phyloP scores from a whole-genome alignment of 2,888 invertebrate genomes.

The Acleris emargana region DNA sequence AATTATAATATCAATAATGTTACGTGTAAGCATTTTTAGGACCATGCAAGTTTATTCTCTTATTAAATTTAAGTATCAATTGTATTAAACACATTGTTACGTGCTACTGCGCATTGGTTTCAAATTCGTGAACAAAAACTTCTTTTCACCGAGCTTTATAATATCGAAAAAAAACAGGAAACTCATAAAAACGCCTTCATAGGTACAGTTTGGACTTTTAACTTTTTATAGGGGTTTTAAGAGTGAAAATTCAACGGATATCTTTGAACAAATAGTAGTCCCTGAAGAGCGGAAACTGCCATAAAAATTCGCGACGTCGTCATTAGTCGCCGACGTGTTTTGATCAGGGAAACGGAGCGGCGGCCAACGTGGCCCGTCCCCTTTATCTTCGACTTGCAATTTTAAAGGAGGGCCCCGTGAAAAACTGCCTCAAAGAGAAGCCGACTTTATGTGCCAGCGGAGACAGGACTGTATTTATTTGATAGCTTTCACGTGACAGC shows the following conservation, averaged over 20 bases:
- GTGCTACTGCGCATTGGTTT: constrained; percentile 14
- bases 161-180: constrained; percentile 45
- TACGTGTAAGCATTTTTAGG: too few relatives aligned
- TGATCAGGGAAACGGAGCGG: constrained; percentile 63
- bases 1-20: too few relatives aligned
- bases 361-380: constrained; percentile 50
- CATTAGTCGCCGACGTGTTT: constrained; percentile 81
- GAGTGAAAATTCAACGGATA: constrained; percentile 68
- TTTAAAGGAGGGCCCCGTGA: constrained; percentile 59
- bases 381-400: constrained; percentile 63
- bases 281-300: constrained; percentile 68
- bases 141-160: constrained; percentile 25
- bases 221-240: constrained; percentile 66
- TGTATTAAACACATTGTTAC: constrained; percentile 6
- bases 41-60: not conserved
- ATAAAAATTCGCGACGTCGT: constrained; percentile 76
- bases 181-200: constrained; percentile 53
- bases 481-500: constrained; percentile 34
- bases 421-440: constrained; percentile 53
- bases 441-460: constrained; percentile 57
- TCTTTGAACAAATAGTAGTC: constrained; percentile 70
- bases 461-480: constrained; percentile 46
- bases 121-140: constrained; percentile 26
- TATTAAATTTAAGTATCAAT: constrained; percentile 12
- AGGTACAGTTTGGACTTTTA: constrained; percentile 57